Evolutionary conservation across 2,113 vertebrate species (phyloP), one percentile per base, ranked within the genome.

Genomic region (Potamarius usumacintae): DNA sequence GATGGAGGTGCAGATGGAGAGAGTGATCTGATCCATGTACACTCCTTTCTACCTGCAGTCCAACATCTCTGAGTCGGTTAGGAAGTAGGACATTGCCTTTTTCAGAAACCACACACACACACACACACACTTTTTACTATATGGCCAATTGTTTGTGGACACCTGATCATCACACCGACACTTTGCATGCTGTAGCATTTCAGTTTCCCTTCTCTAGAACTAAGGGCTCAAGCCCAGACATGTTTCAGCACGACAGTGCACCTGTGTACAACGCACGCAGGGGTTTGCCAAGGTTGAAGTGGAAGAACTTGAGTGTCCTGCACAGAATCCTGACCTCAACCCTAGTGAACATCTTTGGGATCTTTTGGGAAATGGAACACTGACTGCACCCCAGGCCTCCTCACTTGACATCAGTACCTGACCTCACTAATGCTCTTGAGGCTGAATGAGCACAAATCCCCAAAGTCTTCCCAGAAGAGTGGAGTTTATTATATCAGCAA

Each of bases 1-100:
- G 95, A 96, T 95, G 95, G 95, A 94, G 92, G 91, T 92, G 90
- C 95, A 96, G 95, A 96, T 95, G 95, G 95, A 95, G 93, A 91
- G 90, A 92, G 93, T 93, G 94, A 95, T 95, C 94, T 94, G 93
- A 94, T 94, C 93, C 92, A 67, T 93, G 94, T 95, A 93, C 91
- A 92, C 90, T 92, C 94, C 94, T 93, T 79, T 94, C 93, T 95
- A 95, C 95, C 94, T 95, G 94, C 92, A 86, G 93, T 93, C 91
- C 82, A 90, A 50, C 69, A 53, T 86, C 53, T 86, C 65, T 89
- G 30, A 88, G 85, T 77, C 71, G 48, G 80, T 85, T 86, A 82
- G 58, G 80, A 83, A 86, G 63, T 83, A 84, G 89, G 89, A 87
- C 85, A 77, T 67, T 57, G 30, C 22, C 82, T 82, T 77, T 87